Conservation (phyloP, 1,140 invertebrate species). For the Drosophila funebris region DNA sequence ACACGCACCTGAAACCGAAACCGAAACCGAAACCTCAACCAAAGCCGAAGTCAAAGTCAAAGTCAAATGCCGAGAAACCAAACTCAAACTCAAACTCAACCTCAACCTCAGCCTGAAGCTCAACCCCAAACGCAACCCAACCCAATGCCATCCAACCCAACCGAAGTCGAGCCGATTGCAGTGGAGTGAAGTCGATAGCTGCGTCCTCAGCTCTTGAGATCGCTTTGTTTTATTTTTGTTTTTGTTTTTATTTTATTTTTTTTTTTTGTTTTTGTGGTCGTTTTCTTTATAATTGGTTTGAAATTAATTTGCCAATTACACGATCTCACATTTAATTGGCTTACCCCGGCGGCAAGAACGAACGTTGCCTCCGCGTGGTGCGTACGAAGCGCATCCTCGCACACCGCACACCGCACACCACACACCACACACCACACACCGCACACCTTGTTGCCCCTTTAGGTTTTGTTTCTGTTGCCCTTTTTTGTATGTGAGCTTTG, state of each 20-base stretch:
- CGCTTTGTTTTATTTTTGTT: background rate
- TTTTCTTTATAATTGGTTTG: conserved; percentile 83
- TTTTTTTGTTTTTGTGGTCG: conserved; percentile 62
- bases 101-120: background rate
- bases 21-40: conserved; percentile 1
- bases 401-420: background rate
- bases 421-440: background rate
- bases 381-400: conserved; percentile 34
- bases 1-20: conserved; percentile 33
- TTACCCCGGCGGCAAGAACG: conserved; percentile 59
- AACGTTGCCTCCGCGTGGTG: conserved; percentile 37
- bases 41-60: conserved; percentile 1
- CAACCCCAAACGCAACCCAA: background rate
- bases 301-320: conserved; percentile 84
- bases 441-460: conserved; percentile 5
- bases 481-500: conserved; percentile 60
- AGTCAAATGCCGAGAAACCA: background rate
- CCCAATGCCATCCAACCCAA: too few relatives aligned
- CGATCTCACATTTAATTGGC: conserved; percentile 84
- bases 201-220: background rate
- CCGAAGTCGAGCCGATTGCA: background rate
- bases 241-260: too few relatives aligned
- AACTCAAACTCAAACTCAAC: background rate
- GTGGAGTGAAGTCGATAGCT: background rate
- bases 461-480: conserved; percentile 63